Base-by-base conservation (phyloP, 2,113 vertebrate species). In the Callipepla californica region DNA sequence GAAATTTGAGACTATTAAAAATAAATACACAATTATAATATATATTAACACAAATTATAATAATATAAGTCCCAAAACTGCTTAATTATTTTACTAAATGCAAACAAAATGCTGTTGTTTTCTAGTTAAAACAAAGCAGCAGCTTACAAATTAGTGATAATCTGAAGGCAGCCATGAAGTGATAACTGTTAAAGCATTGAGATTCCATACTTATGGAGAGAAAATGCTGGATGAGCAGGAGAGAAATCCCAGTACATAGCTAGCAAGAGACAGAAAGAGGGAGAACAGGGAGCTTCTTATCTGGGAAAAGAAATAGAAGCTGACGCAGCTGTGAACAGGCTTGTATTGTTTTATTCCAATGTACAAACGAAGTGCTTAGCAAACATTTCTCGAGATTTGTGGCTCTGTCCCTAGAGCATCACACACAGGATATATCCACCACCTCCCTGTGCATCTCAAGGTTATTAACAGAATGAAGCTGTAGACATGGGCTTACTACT, bases 241-340 rank as follows among this genome's bases (percentile, higher is more conserved):
- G 50, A 87, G 68, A 88, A 69, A 84, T 66, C 59, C 26, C 73
- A 66, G 40, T 62, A 82, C 42, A 87, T 74, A 91, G 53, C 62
- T 51, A 68, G 61, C 36, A 82, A 73, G 58, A 89, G 32, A 75
- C 51, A 83, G 53, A 79, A 93, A 86, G n/a, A 84, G 13, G 12
- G 28, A 80, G 42, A 38, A 76, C 10, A 34, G 53, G 19, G 42
- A 13, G 8, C 48, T 25, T 86, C 45, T 93, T 89, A 94, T 83
- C 93, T 92, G 50, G 77, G 75, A 93, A 80, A 95, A 91, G 79
- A 80, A 93, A 78, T 38, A 93, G 44, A 70, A 96, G 74, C 81
- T 92, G 73, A 90, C 45, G 4, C 73, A 88, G 73, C 74, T 94
- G 87, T 67, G 75, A 73, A 30, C 44, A 85, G 47, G 28, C 69